Conservation (phyloP, 1,140 invertebrate species). For the Drosophila tsacasi region DNA sequence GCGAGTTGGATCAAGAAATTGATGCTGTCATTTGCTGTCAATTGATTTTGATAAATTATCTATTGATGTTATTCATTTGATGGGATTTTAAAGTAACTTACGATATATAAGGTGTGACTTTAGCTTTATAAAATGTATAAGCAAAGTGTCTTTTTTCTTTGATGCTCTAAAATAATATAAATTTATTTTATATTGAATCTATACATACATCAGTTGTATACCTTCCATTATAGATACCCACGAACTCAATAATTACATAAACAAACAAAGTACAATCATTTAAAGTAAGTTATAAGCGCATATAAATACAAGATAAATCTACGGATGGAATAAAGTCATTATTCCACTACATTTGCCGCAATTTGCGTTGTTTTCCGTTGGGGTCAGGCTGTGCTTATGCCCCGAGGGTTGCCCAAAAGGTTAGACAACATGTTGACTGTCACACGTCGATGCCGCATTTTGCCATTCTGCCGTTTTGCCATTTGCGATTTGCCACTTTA, state of each 20-base stretch:
- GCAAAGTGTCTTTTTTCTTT: background rate
- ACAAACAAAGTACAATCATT: too few species aligned
- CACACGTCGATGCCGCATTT: constrained; percentile 40
- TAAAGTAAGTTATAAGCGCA: background rate
- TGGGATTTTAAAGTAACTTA: background rate
- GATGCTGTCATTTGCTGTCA: background rate
- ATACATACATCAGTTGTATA: too few species aligned
- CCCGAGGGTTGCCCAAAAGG: constrained; percentile 50
- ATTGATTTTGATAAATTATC: background rate
- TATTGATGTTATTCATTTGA: too few species aligned
- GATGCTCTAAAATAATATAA: too few species aligned
- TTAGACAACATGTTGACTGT: constrained; percentile 43
- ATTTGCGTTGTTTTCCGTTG: constrained; percentile 31
- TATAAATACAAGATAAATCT: constrained; percentile 21
- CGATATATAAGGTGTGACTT: too few species aligned
- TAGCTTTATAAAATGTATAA: background rate
- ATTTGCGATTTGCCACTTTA: constrained; percentile 63
- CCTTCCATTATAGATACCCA: too few species aligned
- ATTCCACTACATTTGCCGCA: constrained; percentile 67
- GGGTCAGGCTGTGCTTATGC: constrained; percentile 67
- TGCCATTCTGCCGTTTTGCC: constrained; percentile 20
- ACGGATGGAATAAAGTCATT: constrained; percentile 64
- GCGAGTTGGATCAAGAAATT: constrained; percentile 12
- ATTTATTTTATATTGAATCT: background rate
- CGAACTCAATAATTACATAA: background rate